phyloP scores from a whole-genome alignment of 2,888 invertebrate species.

The Synanthedon formicaeformis region DNA sequence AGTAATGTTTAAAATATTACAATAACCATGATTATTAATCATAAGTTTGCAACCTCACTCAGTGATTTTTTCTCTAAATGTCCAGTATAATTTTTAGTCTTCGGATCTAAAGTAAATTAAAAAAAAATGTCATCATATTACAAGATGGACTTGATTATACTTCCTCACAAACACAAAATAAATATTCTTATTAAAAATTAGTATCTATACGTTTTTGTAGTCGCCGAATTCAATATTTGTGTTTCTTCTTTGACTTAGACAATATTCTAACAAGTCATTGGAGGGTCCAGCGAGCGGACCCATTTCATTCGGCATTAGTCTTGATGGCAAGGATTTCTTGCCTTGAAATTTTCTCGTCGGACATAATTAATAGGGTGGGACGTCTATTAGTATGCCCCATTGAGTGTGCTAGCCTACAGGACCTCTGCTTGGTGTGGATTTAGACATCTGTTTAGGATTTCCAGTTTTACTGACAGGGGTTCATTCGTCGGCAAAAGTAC shows the following conservation, averaged over 20 bases:
- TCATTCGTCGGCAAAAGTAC: background rate
- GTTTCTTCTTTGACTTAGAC: background rate
- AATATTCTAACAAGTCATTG: slow-evolving; percentile 25
- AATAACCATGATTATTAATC: too few relatives aligned
- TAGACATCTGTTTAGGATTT: slow-evolving; percentile 22
- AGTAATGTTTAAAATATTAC: too few relatives aligned
- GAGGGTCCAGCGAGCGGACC: slow-evolving; percentile 48
- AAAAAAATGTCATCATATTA: too few relatives aligned
- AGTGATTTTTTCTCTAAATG: too few relatives aligned
- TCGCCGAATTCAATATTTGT: background rate
- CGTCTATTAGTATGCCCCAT: slow-evolving; percentile 54
- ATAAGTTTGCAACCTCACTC: too few relatives aligned
- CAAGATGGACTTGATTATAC: too few relatives aligned
- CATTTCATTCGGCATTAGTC: slow-evolving; percentile 66
- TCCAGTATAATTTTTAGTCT: too few relatives aligned
- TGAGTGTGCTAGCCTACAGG: slow-evolving; percentile 29
- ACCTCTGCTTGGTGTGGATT: slow-evolving; percentile 17
- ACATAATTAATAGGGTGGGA: slow-evolving; percentile 57
- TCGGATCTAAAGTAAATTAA: too few relatives aligned
- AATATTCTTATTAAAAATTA: too few relatives aligned
- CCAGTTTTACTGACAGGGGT: background rate
- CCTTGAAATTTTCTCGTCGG: slow-evolving; percentile 62
- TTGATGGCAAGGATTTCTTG: slow-evolving; percentile 62
- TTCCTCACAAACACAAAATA: too few relatives aligned
- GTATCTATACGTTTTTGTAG: too few relatives aligned